Evolutionary conservation across 2,797 vertebrate species (phyloP).

Genomic region (Micropoecilia bifurca): DNA sequence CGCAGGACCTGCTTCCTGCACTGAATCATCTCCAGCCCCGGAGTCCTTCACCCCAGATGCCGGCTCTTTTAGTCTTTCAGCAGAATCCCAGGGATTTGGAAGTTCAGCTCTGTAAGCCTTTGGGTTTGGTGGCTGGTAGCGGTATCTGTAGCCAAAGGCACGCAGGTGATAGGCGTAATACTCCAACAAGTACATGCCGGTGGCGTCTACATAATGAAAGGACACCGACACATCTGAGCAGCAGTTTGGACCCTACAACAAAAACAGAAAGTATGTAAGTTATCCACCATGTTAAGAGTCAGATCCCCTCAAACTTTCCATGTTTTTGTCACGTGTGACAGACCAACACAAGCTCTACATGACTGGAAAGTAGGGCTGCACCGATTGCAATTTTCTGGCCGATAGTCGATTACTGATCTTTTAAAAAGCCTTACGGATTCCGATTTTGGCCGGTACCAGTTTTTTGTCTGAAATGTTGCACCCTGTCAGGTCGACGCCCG

Average conservation of each 20-base stretch:
- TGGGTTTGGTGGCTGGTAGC: conserved; percentile 75
- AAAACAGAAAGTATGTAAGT: neutral
- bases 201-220: conserved; percentile 81
- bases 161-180: conserved; percentile 84
- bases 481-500: too few relatives aligned
- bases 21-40: conserved; percentile 16
- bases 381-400: too few relatives aligned
- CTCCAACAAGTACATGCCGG: conserved; percentile 79
- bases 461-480: too few relatives aligned
- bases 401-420: too few relatives aligned
- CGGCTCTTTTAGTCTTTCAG: conserved; percentile 15
- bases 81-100: neutral
- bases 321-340: neutral
- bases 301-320: neutral
- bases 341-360: neutral
- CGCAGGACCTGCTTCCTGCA: conserved; percentile 20
- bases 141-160: conserved; percentile 82
- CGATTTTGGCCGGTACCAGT: too few relatives aligned
- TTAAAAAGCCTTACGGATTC: too few relatives aligned
- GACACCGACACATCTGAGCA: conserved; percentile 86
- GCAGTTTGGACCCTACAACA: conserved; percentile 77
- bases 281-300: neutral
- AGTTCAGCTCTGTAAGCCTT: conserved; percentile 11
- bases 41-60: conserved; percentile 24
- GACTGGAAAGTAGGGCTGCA: neutral